Conservation (phyloP, 2,797 vertebrate species). For the Mus caroli region DNA sequence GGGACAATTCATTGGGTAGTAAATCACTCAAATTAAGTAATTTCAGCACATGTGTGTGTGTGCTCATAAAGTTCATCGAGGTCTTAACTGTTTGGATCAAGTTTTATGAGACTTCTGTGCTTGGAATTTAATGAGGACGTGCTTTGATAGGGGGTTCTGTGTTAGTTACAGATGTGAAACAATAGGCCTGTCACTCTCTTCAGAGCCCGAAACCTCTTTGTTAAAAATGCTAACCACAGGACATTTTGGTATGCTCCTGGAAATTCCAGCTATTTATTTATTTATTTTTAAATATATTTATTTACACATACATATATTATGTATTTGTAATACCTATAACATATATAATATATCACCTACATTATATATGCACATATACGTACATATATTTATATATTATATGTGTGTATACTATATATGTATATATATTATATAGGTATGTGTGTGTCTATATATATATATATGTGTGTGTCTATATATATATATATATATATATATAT, state of each 20-base stretch:
- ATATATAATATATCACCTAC: no score
- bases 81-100: constrained; percentile 63
- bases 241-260: not conserved
- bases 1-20: constrained; percentile 64
- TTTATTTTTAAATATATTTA: no score
- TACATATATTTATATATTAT: no score
- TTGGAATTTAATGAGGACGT: not conserved
- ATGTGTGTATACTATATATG: no score
- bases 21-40: constrained; percentile 79
- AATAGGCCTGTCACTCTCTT: not conserved
- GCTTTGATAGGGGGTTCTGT: constrained; percentile 27
- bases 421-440: no score
- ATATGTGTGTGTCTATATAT: no score
- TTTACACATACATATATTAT: no score
- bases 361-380: no score
- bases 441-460: no score
- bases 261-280: not conserved
- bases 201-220: not conserved
- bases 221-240: not conserved
- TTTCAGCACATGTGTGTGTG: constrained; percentile 4
- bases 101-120: constrained; percentile 12
- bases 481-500: no score
- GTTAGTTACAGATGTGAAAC: not conserved
- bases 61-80: constrained; percentile 56
- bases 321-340: no score